phyloP scores from a whole-genome alignment of 1,140 invertebrate genomes.

The Bursaphelenchus mucronatus region DNA sequence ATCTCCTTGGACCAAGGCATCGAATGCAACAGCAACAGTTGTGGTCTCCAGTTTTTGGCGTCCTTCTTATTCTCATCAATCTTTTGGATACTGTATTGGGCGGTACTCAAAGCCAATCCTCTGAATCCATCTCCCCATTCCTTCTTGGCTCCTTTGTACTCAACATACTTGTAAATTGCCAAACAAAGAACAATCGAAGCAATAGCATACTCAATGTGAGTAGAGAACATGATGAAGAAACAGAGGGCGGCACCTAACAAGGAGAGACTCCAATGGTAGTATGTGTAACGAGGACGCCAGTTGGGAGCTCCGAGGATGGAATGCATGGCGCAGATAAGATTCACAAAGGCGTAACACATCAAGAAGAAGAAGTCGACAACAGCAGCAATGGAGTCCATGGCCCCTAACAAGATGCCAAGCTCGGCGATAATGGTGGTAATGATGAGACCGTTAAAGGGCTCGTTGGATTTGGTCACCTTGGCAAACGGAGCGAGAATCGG shows the following conservation, averaged over 20 bases:
- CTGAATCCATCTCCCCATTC: constrained; percentile 99
- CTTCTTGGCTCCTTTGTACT: constrained; percentile 96
- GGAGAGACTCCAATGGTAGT: constrained; percentile 95
- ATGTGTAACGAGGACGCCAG: constrained; percentile 83
- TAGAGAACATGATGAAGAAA: constrained; percentile 99
- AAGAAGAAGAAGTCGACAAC: constrained; percentile 76
- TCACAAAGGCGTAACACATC: constrained; percentile 99
- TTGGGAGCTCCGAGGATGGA: constrained; percentile 87
- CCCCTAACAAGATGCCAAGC: constrained; percentile 54
- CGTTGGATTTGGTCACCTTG: constrained; percentile 82
- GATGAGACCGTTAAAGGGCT: constrained; percentile 80
- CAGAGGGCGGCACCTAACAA: constrained; percentile 85
- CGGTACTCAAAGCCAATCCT: constrained; percentile 90
- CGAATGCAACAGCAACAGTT: constrained; percentile 55
- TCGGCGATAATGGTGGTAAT: constrained; percentile 78
- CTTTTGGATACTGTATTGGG: constrained; percentile 76
- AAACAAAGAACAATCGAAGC: constrained; percentile 89
- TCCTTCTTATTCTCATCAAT: constrained; percentile 53
- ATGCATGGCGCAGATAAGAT: constrained; percentile 93
- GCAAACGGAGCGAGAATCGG: constrained; percentile 87
- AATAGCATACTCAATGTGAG: constrained; percentile 95
- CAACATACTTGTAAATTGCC: constrained; percentile 96
- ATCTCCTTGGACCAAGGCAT: constrained; percentile 56
- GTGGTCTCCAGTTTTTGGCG: constrained; percentile 41
- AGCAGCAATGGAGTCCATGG: constrained; percentile 58